Percentiles rank a stretch among this genome's conserved stretches.
Conservation (phyloP, 2,888 invertebrate genomes). For the Andrena chrysosceles region DNA sequence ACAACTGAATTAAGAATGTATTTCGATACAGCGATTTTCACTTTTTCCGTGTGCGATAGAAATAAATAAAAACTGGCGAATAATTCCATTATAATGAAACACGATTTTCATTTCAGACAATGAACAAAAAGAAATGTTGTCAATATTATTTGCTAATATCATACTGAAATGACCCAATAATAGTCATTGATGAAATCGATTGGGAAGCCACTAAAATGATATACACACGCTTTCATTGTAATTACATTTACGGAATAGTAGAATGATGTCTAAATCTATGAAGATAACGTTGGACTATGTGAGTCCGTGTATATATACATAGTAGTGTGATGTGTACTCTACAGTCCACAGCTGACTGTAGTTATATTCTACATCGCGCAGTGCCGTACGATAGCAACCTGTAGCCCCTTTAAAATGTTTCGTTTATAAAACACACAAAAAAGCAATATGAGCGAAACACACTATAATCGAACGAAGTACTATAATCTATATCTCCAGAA, state of each 20-base stretch:
- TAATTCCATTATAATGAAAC: slow-evolving; percentile 9
- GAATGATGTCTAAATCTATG: slow-evolving; percentile 15
- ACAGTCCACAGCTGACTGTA: slow-evolving; percentile 30
- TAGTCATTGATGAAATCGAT: slow-evolving; percentile 30
- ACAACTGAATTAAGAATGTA: neutral
- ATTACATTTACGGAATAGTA: slow-evolving; percentile 33
- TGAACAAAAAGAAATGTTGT: neutral
- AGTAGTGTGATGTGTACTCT: neutral
- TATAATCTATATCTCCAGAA: neutral
- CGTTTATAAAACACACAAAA: neutral
- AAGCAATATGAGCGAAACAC: neutral
- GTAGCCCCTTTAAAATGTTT: neutral
- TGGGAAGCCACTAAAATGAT: slow-evolving; percentile 43
- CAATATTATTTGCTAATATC: neutral
- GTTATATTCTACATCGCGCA: slow-evolving; percentile 32
- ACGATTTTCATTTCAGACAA: neutral
- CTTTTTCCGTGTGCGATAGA: neutral
- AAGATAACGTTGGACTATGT: slow-evolving; percentile 26
- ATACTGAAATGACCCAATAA: slow-evolving; percentile 10
- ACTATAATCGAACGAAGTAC: neutral
- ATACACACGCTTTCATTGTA: slow-evolving; percentile 29
- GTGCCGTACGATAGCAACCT: slow-evolving; percentile 18
- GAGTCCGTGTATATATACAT: neutral
- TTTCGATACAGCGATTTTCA: neutral
- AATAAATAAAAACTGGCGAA: neutral